These are phyloP conservation scores for Helobdella robusta DNA, from an alignment of 2,888 invertebrate species.

Conservation along the genomic window DNA sequence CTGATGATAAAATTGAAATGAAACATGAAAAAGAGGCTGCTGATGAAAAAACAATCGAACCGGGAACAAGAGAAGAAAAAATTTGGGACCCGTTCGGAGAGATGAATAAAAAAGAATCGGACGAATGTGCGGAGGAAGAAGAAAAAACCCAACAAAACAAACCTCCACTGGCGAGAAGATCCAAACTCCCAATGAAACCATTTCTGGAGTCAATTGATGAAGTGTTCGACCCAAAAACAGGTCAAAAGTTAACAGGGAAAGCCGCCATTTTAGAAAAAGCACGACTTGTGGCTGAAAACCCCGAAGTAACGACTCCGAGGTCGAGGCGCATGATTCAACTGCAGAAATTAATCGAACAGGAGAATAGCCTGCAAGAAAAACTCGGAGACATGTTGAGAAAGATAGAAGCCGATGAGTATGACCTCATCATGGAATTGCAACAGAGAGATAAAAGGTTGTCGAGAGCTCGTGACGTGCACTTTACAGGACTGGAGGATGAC, in stretches of 20 bases:
- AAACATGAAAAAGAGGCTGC: neutral
- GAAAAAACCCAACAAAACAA: neutral
- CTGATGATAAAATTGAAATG: neutral
- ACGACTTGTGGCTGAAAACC: slow-evolving; percentile 10
- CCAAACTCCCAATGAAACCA: neutral
- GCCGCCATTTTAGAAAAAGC: slow-evolving; percentile 24
- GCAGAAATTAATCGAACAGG: slow-evolving; percentile 16
- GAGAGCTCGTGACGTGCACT: too few species aligned
- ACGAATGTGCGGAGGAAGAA: neutral
- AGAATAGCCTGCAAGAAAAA: slow-evolving; percentile 13
- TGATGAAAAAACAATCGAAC: neutral
- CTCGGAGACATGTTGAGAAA: slow-evolving; percentile 16
- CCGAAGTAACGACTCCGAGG: neutral
- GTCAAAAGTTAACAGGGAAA: slow-evolving; percentile 3
- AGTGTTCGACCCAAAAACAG: slow-evolving; percentile 14
- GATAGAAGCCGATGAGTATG: slow-evolving; percentile 14
- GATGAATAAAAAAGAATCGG: neutral
- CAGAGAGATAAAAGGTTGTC: neutral
- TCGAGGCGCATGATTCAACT: slow-evolving; percentile 8
- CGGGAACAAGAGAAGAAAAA: neutral
- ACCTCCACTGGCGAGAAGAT: neutral
- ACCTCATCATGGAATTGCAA: neutral
- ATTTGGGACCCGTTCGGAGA: neutral
- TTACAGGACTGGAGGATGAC: neutral
- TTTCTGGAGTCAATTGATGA: slow-evolving; percentile 7